Percentiles rank a stretch among this genome's conserved stretches.
Evolutionary conservation across 2,113 vertebrate species (phyloP).

Genomic region (Anoura caudifer): DNA sequence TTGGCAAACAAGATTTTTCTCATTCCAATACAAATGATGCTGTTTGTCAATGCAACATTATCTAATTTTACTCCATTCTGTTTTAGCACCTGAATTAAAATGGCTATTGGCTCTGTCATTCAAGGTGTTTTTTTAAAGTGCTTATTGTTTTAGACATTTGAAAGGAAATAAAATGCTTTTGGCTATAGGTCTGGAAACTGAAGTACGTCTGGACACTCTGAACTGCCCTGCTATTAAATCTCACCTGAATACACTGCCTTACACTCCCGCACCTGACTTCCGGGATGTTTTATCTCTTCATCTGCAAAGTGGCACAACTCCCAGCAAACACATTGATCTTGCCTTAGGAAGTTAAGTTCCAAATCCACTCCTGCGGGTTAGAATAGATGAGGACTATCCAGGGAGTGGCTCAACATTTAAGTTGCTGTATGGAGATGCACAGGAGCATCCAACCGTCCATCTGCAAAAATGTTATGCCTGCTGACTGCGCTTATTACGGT

Average conservation of each 20-base stretch:
- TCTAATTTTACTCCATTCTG: not conserved
- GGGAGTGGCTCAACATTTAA: not conserved
- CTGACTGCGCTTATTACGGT: slow-evolving; percentile 23
- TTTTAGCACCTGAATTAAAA: slow-evolving; percentile 1
- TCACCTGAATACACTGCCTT: slow-evolving; percentile 3
- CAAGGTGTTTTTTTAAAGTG: slow-evolving; percentile 17
- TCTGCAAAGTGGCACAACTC: slow-evolving; percentile 59
- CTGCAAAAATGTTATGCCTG: slow-evolving; percentile 23
- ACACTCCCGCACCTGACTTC: not conserved
- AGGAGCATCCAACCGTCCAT: slow-evolving; percentile 25
- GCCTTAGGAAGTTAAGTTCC: slow-evolving; percentile 40
- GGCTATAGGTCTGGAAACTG: not conserved
- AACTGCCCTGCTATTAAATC: slow-evolving; percentile 20
- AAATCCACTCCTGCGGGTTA: slow-evolving; percentile 43
- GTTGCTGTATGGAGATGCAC: not conserved
- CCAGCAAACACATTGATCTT: slow-evolving; percentile 63
- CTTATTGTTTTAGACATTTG: slow-evolving; percentile 30
- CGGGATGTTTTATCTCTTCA: not conserved
- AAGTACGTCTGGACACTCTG: not conserved
- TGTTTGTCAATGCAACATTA: not conserved
- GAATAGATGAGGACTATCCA: not conserved
- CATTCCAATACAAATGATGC: not conserved
- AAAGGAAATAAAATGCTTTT: slow-evolving; percentile 15
- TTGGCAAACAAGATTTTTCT: slow-evolving; percentile 41
- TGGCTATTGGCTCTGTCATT: not conserved